phyloP scores from a whole-genome alignment of 1,140 invertebrate species.

The Alviniconcha marisindica region DNA sequence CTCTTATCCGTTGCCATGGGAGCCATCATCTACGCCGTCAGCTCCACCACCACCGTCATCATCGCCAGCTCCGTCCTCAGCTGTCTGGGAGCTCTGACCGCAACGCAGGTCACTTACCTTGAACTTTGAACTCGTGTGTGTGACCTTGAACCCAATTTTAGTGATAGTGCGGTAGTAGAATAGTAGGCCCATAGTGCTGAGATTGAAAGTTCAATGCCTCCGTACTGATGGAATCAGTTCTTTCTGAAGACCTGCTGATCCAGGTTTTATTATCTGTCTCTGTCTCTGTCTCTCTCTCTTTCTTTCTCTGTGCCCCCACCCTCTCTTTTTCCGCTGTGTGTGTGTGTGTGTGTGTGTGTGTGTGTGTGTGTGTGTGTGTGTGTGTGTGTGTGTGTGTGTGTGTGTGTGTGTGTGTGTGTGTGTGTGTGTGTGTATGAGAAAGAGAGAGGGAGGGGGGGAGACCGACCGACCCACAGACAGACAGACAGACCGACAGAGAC shows the following conservation, averaged over 20 bases:
- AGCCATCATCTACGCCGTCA: slow-evolving; percentile 84
- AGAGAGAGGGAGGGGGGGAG: neutral
- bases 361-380: slow-evolving; percentile 1
- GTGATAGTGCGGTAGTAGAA: too few relatives aligned
- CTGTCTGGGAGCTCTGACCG: slow-evolving; percentile 88
- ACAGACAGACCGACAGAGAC: too few relatives aligned
- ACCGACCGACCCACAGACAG: too few relatives aligned
- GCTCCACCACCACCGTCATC: slow-evolving; percentile 90
- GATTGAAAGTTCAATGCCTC: too few relatives aligned
- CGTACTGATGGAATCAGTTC: too few relatives aligned
- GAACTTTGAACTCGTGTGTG: neutral
- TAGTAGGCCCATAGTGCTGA: too few relatives aligned
- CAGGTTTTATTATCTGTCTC: neutral
- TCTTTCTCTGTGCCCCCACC: neutral
- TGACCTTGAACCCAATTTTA: too few relatives aligned
- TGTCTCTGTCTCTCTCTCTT: neutral
- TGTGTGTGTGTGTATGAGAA: neutral
- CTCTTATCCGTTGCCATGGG: slow-evolving; percentile 91
- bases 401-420: neutral
- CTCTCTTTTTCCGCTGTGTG: neutral
- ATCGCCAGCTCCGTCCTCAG: slow-evolving; percentile 88
- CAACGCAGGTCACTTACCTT: slow-evolving; percentile 90
- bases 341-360: neutral
- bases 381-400: neutral
- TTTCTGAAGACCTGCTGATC: too few relatives aligned